These are phyloP conservation scores for Neodiprion fabricii DNA, from an alignment of 1,140 invertebrate species.

Conservation along the genomic window DNA sequence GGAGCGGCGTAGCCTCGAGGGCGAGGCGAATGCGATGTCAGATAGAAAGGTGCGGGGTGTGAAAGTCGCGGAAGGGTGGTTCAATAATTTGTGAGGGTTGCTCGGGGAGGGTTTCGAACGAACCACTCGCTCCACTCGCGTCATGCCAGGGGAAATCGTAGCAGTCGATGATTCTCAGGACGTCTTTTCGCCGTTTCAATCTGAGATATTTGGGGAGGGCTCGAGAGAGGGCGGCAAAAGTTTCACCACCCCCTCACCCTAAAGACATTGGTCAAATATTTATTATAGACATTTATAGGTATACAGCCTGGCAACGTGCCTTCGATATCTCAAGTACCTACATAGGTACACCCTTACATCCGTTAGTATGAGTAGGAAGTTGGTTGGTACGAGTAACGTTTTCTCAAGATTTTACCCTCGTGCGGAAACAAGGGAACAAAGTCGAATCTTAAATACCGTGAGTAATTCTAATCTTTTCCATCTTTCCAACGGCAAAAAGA, in stretches of 20 bases:
- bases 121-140: background rate
- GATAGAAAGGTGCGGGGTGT: slow-evolving; percentile 9
- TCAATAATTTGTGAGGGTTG: slow-evolving; percentile 46
- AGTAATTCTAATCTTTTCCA: too few species aligned
- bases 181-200: slow-evolving; percentile 34
- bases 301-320: too few species aligned
- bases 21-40: slow-evolving; percentile 1
- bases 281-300: background rate
- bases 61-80: slow-evolving; percentile 22
- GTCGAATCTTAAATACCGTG: too few species aligned
- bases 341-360: too few species aligned
- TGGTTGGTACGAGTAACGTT: too few species aligned
- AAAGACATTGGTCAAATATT: background rate
- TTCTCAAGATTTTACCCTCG: too few species aligned
- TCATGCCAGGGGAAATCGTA: background rate
- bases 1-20: background rate
- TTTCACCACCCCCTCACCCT: background rate
- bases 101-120: slow-evolving; percentile 5
- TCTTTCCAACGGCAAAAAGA: too few species aligned
- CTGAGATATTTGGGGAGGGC: background rate
- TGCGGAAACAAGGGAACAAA: too few species aligned
- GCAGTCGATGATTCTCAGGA: slow-evolving; percentile 30
- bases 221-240: background rate
- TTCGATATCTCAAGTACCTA: too few species aligned
- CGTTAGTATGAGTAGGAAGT: too few species aligned